phyloP scores from a whole-genome alignment of 2,113 vertebrate species.

The Entomyzon cyanotis region DNA sequence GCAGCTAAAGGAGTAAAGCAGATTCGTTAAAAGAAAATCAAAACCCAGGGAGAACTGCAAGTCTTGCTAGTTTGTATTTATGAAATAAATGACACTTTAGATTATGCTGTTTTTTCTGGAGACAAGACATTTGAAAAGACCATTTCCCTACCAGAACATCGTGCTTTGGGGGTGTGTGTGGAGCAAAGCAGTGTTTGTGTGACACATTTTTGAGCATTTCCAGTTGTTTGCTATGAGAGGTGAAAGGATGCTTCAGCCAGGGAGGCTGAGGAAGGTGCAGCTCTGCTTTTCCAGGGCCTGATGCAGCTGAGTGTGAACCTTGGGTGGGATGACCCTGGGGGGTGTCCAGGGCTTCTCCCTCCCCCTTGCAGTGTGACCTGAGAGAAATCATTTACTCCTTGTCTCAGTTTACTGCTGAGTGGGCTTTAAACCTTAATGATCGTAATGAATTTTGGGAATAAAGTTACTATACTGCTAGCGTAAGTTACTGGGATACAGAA shows the following conservation, averaged over 20 bases:
- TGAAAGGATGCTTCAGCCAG: neutral
- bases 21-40: neutral
- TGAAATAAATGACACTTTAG: conserved; percentile 24
- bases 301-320: neutral
- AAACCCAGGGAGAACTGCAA: neutral
- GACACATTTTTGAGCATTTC: neutral
- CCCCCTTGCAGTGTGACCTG: neutral
- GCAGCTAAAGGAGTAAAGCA: conserved; percentile 49
- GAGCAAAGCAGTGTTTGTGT: neutral
- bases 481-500: neutral
- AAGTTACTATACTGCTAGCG: neutral
- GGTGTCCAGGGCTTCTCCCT: neutral
- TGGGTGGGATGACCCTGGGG: neutral
- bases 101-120: neutral
- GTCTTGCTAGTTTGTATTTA: conserved; percentile 42
- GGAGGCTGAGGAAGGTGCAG: neutral
- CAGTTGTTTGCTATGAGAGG: neutral
- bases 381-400: neutral
- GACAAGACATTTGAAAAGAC: neutral
- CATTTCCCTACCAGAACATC: neutral
- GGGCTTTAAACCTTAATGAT: neutral
- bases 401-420: neutral
- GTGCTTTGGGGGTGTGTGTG: neutral
- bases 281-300: neutral
- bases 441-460: neutral